A percentile compares a stretch with the other conserved stretches of the same genome.
phyloP scores from a whole-genome alignment of 2,113 vertebrate species.

The Zosterops borbonicus region DNA sequence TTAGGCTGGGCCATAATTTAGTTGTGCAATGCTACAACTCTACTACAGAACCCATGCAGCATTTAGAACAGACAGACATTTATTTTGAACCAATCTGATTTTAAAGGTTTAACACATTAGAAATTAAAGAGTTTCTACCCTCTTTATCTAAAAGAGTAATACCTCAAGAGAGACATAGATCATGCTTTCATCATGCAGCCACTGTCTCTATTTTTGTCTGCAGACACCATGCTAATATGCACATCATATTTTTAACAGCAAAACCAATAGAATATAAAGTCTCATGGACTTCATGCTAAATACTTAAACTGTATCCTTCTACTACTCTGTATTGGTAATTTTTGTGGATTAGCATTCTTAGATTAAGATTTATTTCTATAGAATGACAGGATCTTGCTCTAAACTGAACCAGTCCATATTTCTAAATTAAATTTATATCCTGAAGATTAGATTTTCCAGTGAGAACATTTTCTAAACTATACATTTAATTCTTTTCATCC shows the following conservation, averaged over 20 bases:
- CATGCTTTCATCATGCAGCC: not conserved
- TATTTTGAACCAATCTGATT: not conserved
- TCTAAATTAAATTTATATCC: not conserved
- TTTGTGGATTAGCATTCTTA: not conserved
- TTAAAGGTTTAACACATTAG: not conserved
- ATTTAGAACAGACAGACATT: not conserved
- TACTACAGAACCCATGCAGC: not conserved
- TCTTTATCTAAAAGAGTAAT: not conserved
- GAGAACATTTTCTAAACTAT: not conserved
- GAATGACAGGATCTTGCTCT: not conserved
- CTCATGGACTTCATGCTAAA: not conserved
- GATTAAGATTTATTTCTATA: not conserved
- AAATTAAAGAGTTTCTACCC: not conserved
- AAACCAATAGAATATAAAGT: not conserved
- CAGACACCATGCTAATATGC: not conserved
- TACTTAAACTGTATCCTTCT: not conserved
- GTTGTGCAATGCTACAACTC: not conserved
- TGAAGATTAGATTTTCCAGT: not conserved
- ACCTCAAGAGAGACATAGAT: not conserved
- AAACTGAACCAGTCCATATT: not conserved
- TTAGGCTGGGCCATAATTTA: not conserved
- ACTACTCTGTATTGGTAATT: not conserved
- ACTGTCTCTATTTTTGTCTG: not conserved
- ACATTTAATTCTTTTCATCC: not conserved
- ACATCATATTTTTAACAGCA: not conserved